Evolutionary conservation across 2,113 vertebrate species (phyloP), one percentile per base, ranked within the genome.

Genomic region (Micromys minutus): DNA sequence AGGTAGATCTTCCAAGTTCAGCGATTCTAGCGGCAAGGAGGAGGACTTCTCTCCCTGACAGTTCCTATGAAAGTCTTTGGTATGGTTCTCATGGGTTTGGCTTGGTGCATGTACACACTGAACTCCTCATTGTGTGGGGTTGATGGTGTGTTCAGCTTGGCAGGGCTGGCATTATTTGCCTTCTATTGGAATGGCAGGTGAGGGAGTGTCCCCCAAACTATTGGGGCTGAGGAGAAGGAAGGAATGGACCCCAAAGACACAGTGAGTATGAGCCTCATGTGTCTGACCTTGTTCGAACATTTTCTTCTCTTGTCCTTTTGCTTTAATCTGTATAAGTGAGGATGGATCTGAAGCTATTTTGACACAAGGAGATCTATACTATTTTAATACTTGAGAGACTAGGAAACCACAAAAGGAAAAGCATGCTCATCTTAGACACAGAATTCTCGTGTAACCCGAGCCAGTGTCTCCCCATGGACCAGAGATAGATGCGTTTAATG

Each of bases 321-420:
- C 76, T 42, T 80, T 69, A 93, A 69, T 71, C 0, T 0, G 57
- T 15, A 65, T 34, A 65, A 50, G 24, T 13, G 22, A 50, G 16
- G 77, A 55, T 81, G 57, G 86, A 81, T 91, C 50, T 91, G 17
- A 7, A 92, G n/a, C 69, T 85, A 71, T 61, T 81, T 87, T 93
- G 72, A 94, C 91, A 67, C 88, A 85, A 83, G 59, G 84, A 89
- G 42, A 45, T 69, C 21, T 74, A 29, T 2, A 52, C 36, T 67
- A 16, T 59, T 29, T 42, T 87, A 87, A 71, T 26, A 74, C 29
- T 87, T 42, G 77, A 59, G 21, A 39, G 5, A 83, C 61, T n/a
- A 77, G 86, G 29, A 77, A 24, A 52, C 57, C 39, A 71, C 12
- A 67, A 31, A 72, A n/a, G 39, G 42, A 83, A 83, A 90, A 63